Evolutionary conservation across 1,140 invertebrate genomes (phyloP).

Genomic region (Parapsyche elsis): DNA sequence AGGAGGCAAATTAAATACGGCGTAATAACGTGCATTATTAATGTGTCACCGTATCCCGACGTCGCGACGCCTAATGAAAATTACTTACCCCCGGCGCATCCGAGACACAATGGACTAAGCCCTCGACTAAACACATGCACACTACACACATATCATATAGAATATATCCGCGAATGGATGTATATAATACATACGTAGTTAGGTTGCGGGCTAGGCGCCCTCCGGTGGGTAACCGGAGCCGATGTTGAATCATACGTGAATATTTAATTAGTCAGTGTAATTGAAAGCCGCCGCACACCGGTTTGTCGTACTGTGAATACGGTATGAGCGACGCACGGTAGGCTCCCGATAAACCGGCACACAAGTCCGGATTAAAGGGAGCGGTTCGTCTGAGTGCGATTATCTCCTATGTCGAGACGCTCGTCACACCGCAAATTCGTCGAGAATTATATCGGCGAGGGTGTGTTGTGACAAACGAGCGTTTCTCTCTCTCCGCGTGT

Average conservation of each 20-base stretch:
- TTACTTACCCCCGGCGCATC: conserved; percentile 4
- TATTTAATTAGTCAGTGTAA: conserved; percentile 52
- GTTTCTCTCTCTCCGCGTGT: too few relatives aligned
- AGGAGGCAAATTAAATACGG: conserved; percentile 4
- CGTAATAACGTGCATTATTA: conserved; percentile 23
- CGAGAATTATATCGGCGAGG: too few relatives aligned
- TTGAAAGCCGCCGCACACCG: conserved; percentile 45
- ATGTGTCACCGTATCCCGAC: background rate
- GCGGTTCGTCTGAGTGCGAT: background rate
- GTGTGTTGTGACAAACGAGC: too few relatives aligned
- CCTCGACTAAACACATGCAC: background rate
- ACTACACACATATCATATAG: background rate
- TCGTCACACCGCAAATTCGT: too few relatives aligned
- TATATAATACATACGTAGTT: too few relatives aligned
- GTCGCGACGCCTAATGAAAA: conserved; percentile 6
- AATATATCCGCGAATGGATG: too few relatives aligned
- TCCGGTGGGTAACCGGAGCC: conserved; percentile 32
- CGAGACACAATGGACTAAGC: background rate
- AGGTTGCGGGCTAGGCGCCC: background rate
- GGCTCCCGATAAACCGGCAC: conserved; percentile 10
- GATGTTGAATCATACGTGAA: conserved; percentile 50
- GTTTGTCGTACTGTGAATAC: conserved; percentile 42
- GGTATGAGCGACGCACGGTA: conserved; percentile 28
- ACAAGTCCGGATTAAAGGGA: conserved; percentile 21
- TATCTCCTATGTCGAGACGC: background rate